Evolutionary conservation across 2,888 invertebrate genomes (phyloP).

Genomic region (Leptogaster cylindrica): DNA sequence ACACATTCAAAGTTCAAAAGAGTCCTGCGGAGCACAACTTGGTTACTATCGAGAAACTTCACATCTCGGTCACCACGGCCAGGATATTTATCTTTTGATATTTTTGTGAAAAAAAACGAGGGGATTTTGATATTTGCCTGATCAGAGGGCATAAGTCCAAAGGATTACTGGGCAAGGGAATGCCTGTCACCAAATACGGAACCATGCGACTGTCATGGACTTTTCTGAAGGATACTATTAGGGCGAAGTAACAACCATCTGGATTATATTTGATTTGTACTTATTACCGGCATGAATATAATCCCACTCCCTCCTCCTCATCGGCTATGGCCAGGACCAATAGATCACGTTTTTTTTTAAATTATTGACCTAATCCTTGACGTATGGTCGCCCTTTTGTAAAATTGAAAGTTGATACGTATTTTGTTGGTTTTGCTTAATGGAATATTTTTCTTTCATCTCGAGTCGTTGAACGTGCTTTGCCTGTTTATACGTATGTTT

Average conservation of each 20-base stretch:
- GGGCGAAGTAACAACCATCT: conserved; percentile 41
- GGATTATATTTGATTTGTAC: conserved; percentile 44
- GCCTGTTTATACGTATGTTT: too few relatives aligned
- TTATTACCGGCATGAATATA: conserved; percentile 19
- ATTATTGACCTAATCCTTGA: conserved; percentile 46
- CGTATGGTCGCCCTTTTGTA: conserved; percentile 43
- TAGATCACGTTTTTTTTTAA: conserved; percentile 36
- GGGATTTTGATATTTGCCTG: conserved; percentile 34
- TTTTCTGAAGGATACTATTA: conserved; percentile 36
- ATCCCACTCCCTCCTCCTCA: conserved; percentile 18
- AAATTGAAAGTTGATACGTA: conserved; percentile 41
- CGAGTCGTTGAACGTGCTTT: conserved; percentile 8
- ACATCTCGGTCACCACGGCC: neutral
- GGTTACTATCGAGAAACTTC: conserved; percentile 30
- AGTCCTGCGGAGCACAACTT: neutral
- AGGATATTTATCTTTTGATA: conserved; percentile 38
- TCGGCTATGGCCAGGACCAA: conserved; percentile 7
- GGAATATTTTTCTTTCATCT: conserved; percentile 43
- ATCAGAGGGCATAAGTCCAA: conserved; percentile 17
- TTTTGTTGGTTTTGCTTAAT: conserved; percentile 45
- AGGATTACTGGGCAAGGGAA: conserved; percentile 35
- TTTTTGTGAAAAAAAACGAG: conserved; percentile 28
- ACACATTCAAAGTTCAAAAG: conserved; percentile 2
- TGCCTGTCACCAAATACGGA: conserved; percentile 32
- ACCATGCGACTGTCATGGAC: neutral